Conservation (phyloP, 2,113 vertebrate species). For the Rhinoderma darwinii region DNA sequence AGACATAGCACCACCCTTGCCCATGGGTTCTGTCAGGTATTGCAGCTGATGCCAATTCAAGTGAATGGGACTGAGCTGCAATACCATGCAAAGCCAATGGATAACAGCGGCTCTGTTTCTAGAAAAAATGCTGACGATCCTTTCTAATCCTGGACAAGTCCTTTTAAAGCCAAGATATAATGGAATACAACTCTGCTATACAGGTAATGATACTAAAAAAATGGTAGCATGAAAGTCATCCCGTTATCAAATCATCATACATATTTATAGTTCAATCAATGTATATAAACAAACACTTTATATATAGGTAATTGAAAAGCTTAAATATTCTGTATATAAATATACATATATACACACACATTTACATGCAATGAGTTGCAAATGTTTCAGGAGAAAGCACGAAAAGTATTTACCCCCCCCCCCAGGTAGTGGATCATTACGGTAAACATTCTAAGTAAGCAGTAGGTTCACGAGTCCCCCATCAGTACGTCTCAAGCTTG, state of each 20-base stretch:
- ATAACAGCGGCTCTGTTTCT: not conserved
- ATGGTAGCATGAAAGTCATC: not conserved
- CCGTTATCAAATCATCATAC: not conserved
- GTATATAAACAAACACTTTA: not conserved
- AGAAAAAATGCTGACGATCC: not conserved
- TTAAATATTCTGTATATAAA: conserved; percentile 17
- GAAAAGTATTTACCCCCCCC: not conserved
- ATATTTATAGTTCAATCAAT: not conserved
- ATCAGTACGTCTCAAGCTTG: not conserved
- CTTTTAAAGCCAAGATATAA: not conserved
- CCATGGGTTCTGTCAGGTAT: too few relatives aligned
- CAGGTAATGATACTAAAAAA: not conserved
- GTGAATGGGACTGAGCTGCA: not conserved
- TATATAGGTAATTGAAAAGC: not conserved
- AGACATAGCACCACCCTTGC: too few relatives aligned
- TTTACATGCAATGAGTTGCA: conserved; percentile 26
- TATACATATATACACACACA: conserved; percentile 48
- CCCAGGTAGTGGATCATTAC: not conserved
- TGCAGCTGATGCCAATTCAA: not conserved
- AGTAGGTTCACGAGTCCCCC: not conserved
- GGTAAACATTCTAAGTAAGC: conserved; percentile 15
- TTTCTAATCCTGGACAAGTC: not conserved
- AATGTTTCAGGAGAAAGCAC: not conserved
- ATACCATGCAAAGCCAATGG: not conserved
- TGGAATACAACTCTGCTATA: not conserved